phyloP scores from a whole-genome alignment of 1,140 invertebrate species.

The Amyelois transitella region DNA sequence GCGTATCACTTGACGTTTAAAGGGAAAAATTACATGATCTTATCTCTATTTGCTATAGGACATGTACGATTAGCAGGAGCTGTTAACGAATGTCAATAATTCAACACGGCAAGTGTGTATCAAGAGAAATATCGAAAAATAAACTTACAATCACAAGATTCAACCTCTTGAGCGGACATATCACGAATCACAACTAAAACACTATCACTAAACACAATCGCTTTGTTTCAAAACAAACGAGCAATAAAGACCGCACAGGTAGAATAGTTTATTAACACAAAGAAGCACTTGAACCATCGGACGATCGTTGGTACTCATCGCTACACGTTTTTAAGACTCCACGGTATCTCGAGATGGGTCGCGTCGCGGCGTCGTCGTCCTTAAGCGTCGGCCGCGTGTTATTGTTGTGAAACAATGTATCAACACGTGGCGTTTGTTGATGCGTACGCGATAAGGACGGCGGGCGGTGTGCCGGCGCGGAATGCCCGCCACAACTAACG shows the following conservation, averaged over 20 bases:
- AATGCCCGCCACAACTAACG: slow-evolving; percentile 59
- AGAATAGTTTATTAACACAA: slow-evolving; percentile 35
- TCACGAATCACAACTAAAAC: slow-evolving; percentile 28
- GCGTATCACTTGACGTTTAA: slow-evolving; percentile 26
- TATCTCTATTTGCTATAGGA: neutral
- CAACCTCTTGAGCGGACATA: slow-evolving; percentile 42
- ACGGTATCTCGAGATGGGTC: neutral
- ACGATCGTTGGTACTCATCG: slow-evolving; percentile 28
- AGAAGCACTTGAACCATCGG: slow-evolving; percentile 35
- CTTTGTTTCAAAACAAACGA: slow-evolving; percentile 19
- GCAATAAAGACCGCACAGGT: slow-evolving; percentile 31
- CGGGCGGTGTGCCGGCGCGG: slow-evolving; percentile 38
- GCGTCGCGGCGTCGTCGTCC: slow-evolving; percentile 34
- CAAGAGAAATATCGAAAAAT: neutral
- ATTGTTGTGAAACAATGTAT: slow-evolving; percentile 68
- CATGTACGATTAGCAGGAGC: too few relatives aligned
- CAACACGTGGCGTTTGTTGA: slow-evolving; percentile 63
- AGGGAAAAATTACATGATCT: slow-evolving; percentile 2
- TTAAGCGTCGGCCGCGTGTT: slow-evolving; percentile 54
- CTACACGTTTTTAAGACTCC: slow-evolving; percentile 21
- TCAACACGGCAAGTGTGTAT: neutral
- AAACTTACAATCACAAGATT: slow-evolving; percentile 39
- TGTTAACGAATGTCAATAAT: neutral
- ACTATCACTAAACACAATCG: slow-evolving; percentile 21
- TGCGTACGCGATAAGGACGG: slow-evolving; percentile 50